Evolutionary conservation across 1,140 invertebrate species (phyloP).

Genomic region (Prorops nasuta): DNA sequence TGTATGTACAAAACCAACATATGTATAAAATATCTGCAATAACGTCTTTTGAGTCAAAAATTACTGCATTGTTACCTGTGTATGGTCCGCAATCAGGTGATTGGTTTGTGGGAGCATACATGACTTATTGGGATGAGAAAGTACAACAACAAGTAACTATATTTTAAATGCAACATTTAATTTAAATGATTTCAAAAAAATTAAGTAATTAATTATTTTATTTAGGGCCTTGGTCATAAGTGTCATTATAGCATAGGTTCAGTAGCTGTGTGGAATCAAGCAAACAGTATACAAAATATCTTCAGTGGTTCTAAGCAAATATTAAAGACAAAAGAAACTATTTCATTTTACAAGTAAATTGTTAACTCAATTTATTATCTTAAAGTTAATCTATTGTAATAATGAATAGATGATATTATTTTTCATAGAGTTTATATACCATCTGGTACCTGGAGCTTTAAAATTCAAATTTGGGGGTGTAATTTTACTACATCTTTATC

Average conservation of each 20-base stretch:
- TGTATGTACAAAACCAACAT: slow-evolving; percentile 42
- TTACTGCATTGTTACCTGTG: slow-evolving; percentile 50
- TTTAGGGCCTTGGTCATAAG: slow-evolving; percentile 51
- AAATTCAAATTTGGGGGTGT: slow-evolving; percentile 54
- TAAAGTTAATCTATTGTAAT: no score
- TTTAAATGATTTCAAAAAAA: background rate
- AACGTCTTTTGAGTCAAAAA: slow-evolving; percentile 52
- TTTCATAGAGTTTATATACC: slow-evolving; percentile 57
- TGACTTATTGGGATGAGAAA: slow-evolving; percentile 58
- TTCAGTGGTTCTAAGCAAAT: slow-evolving; percentile 42
- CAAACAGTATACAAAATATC: slow-evolving; percentile 48
- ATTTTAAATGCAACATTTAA: background rate
- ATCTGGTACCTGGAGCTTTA: slow-evolving; percentile 54
- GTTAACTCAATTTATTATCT: no score
- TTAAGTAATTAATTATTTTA: no score
- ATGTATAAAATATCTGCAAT: slow-evolving; percentile 44
- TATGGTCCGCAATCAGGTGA: slow-evolving; percentile 59
- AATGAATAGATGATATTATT: background rate
- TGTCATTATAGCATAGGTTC: slow-evolving; percentile 61
- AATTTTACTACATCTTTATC: slow-evolving; percentile 38
- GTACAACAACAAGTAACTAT: slow-evolving; percentile 57
- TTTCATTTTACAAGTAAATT: slow-evolving; percentile 57
- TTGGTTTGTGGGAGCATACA: slow-evolving; percentile 63
- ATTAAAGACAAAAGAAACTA: slow-evolving; percentile 44
- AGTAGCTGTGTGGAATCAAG: slow-evolving; percentile 57